These are phyloP conservation scores for Labia minor DNA, from an alignment of 2,888 invertebrate genomes.

Conservation along the genomic window DNA sequence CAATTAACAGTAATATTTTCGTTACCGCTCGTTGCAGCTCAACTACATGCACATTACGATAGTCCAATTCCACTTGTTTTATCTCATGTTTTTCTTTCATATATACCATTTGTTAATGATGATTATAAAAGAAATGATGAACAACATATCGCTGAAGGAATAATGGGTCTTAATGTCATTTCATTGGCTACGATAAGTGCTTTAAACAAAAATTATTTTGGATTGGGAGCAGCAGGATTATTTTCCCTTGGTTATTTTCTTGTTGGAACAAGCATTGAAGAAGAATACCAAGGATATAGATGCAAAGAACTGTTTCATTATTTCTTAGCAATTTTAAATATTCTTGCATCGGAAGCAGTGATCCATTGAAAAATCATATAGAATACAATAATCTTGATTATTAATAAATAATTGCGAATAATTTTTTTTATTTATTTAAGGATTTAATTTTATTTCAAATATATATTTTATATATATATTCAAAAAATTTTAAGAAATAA, in stretches of 20 bases:
- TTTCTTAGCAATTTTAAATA: neutral
- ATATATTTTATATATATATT: too few species aligned
- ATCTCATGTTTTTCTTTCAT: neutral
- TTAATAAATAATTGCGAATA: too few species aligned
- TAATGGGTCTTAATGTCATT: neutral
- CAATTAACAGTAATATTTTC: neutral
- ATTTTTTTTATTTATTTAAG: too few species aligned
- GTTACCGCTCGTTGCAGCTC: neutral
- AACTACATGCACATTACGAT: neutral
- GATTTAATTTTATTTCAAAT: too few species aligned
- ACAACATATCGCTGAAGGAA: neutral
- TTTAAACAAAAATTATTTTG: neutral
- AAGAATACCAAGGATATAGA: neutral
- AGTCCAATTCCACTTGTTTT: neutral
- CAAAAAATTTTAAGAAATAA: too few species aligned
- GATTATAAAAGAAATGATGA: neutral
- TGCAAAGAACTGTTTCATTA: neutral
- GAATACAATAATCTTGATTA: neutral
- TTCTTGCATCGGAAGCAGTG: neutral
- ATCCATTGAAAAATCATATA: neutral
- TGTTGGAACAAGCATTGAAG: neutral
- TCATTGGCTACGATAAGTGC: neutral
- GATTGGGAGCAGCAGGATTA: neutral
- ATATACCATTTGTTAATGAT: neutral
- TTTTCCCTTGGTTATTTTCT: neutral